Base-by-base conservation (phyloP, 2,888 invertebrate genomes). In the Drosophila pseudotakahashii region DNA sequence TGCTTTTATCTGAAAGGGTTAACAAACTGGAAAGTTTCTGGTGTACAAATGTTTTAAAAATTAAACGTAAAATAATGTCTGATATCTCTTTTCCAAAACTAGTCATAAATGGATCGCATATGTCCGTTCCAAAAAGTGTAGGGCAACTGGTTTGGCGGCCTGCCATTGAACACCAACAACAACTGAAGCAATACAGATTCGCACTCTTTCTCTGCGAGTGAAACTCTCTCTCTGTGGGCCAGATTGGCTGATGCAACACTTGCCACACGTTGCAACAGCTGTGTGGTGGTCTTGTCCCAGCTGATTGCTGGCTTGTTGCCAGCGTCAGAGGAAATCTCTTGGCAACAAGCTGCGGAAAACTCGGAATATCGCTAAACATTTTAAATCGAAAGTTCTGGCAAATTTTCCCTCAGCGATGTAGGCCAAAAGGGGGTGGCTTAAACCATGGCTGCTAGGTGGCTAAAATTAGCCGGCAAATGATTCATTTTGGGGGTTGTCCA, bases 161-260 rank as follows among this genome's bases (percentile, higher is more conserved):
- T 60, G 52, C 39, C 26, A 64, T 32, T 36, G n/a, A 30, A 42
- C 10, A 30, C 30, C 30, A 36, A 23, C 30, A 70, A 74, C 23
- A 34, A 39, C n/a, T 14, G 19, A 11, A 16, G 9, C 16, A 30
- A 9, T 58, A 48, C 63, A 68, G 71, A 72, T 32, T 57, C 53
- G 67, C 58, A 54, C 72, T 63, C 61, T 64, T 71, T 64, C 37
- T 42, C 63, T 61, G 16, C 6, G 34, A 39, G 36, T 10, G 26
- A 44, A 52, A 42, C 66, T 66, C 64, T 58, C 55, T 48, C 55
- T 71, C 45, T 44, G 23, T 50, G 23, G 47, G 67, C 68, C 66
- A 59, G 67, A 78, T 79, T 48, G 82, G 78, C 77, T 89, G 88
- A 88, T 83, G 88, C 82, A 88, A 89, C 76, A 82, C 58, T 66